Percentiles rank a stretch among this genome's conserved stretches.
Conservation (phyloP, 2,888 invertebrate species). For the Diachrysia chrysitis region DNA sequence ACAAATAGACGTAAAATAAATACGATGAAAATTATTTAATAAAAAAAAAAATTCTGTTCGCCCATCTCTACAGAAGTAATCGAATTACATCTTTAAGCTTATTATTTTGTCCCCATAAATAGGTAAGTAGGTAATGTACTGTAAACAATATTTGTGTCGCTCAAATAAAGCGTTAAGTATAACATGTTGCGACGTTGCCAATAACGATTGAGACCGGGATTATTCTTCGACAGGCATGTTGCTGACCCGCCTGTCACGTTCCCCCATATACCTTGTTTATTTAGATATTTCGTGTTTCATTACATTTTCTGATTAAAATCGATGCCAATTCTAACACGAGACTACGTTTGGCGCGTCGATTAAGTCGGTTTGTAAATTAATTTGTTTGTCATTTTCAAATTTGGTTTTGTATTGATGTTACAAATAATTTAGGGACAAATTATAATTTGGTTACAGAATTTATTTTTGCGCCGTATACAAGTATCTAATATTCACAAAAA, state of each 20-base stretch:
- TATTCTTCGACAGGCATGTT: slow-evolving; percentile 63
- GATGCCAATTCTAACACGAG: slow-evolving; percentile 39
- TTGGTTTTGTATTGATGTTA: slow-evolving; percentile 16
- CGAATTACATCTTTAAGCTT: neutral
- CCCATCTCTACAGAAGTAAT: neutral
- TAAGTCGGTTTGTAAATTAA: slow-evolving; percentile 42
- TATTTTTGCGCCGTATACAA: neutral
- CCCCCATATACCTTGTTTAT: slow-evolving; percentile 48
- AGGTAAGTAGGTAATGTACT: slow-evolving; percentile 27
- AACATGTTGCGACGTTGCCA: slow-evolving; percentile 54
- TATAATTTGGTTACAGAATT: neutral
- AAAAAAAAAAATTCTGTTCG: too few species aligned
- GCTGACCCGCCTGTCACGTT: slow-evolving; percentile 62
- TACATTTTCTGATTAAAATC: slow-evolving; percentile 59
- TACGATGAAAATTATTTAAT: too few species aligned
- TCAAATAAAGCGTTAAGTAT: slow-evolving; percentile 46
- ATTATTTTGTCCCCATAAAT: slow-evolving; percentile 15
- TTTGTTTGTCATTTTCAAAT: slow-evolving; percentile 34
- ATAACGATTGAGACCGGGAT: slow-evolving; percentile 68
- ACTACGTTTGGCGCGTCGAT: slow-evolving; percentile 21
- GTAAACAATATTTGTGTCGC: slow-evolving; percentile 47
- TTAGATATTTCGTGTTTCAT: slow-evolving; percentile 58
- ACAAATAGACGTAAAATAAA: too few species aligned
- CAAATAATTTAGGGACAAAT: neutral
- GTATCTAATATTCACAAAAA: too few species aligned